Evolutionary conservation across 2,888 invertebrate genomes (phyloP), one percentile per base, ranked within the genome.

Genomic region (Argyra leucocephala): DNA sequence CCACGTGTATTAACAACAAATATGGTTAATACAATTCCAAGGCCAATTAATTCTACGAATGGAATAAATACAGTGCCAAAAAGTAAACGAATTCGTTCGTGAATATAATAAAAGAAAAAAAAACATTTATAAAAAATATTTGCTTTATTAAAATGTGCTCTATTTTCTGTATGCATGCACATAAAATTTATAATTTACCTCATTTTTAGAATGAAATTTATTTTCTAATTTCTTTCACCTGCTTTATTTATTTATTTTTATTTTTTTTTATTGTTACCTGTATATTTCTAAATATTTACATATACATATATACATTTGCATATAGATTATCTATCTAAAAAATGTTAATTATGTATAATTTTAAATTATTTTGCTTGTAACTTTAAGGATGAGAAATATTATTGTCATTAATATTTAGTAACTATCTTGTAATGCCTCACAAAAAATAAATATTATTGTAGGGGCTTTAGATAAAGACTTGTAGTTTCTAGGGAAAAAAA

Each of bases 1-100:
- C 77, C 78, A 26, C 69, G 69, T 64, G 74, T 68, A 76, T 77
- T 63, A 76, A 76, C 66, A 63, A 31, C 60, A 60, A 70, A 76
- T 70, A 73, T 69, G 61, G 63, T 23, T 22, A 62, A 10, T 36
- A 21, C 31, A 57, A 18, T 59, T 60, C 22, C 66, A 60, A 60
- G 60, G 61, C 48, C 9, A 48, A 18, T 48, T n/a, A 48, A 48
- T 48, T 2, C 48, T 2, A 18, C n/a, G 18, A 48, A 48, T 61
- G 71, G 72, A 66, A 72, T 72, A 66, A 76, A 76, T n/a, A 76
- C 75, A 66, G 72, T 78, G 63, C 73, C 78, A 70, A 78, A 78
- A 74, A 48, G 48, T 48, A 75, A 73, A 70, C 73, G 76, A 66
- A 68, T 57, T 66, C 66, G 67, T 64, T 70, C 70, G 57, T 70